These are phyloP conservation scores for Crotalus viridis DNA, from an alignment of 2,113 vertebrate genomes.

Conservation along the genomic window DNA sequence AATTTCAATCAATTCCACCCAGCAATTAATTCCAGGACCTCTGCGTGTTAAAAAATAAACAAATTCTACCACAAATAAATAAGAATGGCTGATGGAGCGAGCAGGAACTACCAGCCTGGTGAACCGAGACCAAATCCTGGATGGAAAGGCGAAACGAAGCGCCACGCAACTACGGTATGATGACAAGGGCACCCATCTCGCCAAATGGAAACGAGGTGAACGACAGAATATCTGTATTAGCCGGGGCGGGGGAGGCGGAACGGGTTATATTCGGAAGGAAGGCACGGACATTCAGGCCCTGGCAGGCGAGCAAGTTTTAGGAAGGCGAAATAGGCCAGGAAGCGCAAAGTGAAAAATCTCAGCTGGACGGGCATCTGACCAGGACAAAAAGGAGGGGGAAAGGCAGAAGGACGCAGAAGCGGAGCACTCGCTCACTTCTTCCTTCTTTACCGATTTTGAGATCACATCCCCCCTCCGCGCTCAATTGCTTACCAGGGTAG, in stretches of 20 bases:
- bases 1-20: not conserved
- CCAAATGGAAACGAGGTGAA: not conserved
- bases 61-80: not conserved
- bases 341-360: not conserved
- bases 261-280: not conserved
- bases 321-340: not conserved
- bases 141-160: not conserved
- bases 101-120: not conserved
- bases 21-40: not conserved
- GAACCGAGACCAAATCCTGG: not conserved
- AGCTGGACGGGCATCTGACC: not conserved
- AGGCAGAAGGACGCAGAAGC: not conserved
- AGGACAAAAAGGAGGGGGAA: not conserved
- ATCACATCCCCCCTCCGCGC: not conserved
- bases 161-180: not conserved
- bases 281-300: not conserved
- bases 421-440: slow-evolving; percentile 50
- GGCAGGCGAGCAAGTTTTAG: not conserved
- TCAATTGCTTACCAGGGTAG: slow-evolving; percentile 6
- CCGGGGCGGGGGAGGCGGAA: not conserved
- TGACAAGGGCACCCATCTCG: not conserved
- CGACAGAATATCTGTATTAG: not conserved
- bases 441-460: not conserved
- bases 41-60: not conserved
- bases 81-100: not conserved